phyloP scores from a whole-genome alignment of 2,888 invertebrate species.

The Laspeyria flexula region DNA sequence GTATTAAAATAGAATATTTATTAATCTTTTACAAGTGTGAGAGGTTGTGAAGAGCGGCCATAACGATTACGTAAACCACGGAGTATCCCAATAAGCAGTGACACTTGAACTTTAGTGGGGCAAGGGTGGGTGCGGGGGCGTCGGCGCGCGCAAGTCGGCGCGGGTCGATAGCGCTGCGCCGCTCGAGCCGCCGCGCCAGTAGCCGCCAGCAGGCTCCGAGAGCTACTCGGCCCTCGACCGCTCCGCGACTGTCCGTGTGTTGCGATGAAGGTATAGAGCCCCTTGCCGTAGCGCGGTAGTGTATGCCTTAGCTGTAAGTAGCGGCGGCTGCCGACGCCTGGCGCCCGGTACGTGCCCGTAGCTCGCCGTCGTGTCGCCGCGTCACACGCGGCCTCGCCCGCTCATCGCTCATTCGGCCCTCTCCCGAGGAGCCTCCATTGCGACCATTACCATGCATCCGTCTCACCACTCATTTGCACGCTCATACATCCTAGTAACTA shows the following conservation, averaged over 20 bases:
- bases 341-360: constrained; percentile 68
- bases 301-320: constrained; percentile 76
- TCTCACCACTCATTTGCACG: constrained; percentile 28
- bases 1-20: too few relatives aligned
- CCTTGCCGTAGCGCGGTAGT: constrained; percentile 75
- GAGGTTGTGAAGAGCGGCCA: too few relatives aligned
- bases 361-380: constrained; percentile 51
- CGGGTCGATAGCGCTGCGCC: constrained; percentile 13
- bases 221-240: constrained; percentile 51
- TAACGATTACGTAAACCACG: constrained; percentile 45
- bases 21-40: too few relatives aligned
- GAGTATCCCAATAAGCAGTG: constrained; percentile 40
- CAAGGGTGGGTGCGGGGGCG: constrained; percentile 32
- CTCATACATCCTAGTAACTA: constrained; percentile 18
- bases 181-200: constrained; percentile 35
- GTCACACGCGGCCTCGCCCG: constrained; percentile 45
- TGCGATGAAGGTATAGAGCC: constrained; percentile 82
- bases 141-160: constrained; percentile 7
- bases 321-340: constrained; percentile 63
- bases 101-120: constrained; percentile 50
- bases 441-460: constrained; percentile 28
- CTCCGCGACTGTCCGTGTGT: constrained; percentile 64
- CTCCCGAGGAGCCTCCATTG: constrained; percentile 25
- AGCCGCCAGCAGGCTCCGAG: constrained; percentile 55
- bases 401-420: constrained; percentile 28